Base-by-base conservation (phyloP, 2,888 invertebrate genomes). In the Parascotia fuliginaria region DNA sequence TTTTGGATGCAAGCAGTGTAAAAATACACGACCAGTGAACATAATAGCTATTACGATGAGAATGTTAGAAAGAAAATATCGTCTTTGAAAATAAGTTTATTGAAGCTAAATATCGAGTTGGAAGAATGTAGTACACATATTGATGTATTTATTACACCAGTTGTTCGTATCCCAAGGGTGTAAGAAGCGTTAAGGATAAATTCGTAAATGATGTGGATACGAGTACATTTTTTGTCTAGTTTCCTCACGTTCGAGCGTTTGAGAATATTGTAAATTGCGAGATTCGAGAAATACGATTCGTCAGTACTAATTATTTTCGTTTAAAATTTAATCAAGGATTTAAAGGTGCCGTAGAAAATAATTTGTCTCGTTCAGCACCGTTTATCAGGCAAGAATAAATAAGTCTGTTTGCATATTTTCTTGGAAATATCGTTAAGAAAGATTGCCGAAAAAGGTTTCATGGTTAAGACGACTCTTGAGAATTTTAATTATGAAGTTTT, bases 401-500 rank as follows among this genome's bases (percentile, higher is more conserved):
- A 65, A 65, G 52, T 55, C 42, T 65, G 54, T 65, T 58, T 64
- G 54, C 55, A 63, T 52, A 43, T 51, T 60, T 63, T 53, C 54
- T 44, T 42, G 47, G 36, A 68, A 66, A 57, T 49, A 44, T 49
- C 63, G 55, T 53, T 51, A 39, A 41, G 33, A 65, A 66, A 69
- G 61, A 63, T 65, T 62, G 60, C 42, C 53, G 48, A 66, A 73
- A n/a, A 71, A 74, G 67, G 68, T 72, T 76, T 72, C 56, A 68
- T 66, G 70, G 73, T 65, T 62, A 65, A 73, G 65, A 54, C 60
- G 61, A 62, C 69, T 73, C 65, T 62, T 51, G 47, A 57, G 73
- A 63, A 75, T 79, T 85, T 82, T 80, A 82, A 82, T 83, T 81
- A 76, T 62, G 70, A 84, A 80, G 71, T 83, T 79, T 71, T 65